Evolutionary conservation across 2,888 invertebrate genomes (phyloP), one percentile per base, ranked within the genome.

Genomic region (Mellilla xanthometata): DNA sequence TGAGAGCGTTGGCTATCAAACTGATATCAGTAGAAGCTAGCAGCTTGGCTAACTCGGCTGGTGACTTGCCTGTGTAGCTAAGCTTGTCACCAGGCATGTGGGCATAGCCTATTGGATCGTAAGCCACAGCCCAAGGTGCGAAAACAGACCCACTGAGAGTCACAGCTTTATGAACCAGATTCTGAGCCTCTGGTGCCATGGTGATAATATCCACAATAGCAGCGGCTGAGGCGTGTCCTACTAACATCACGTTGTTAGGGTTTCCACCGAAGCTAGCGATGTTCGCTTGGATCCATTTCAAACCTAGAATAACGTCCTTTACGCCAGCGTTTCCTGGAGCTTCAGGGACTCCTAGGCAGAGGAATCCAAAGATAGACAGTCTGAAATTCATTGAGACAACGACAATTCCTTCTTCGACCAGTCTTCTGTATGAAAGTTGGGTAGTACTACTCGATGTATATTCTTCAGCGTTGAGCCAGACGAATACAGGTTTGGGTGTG

Each of bases 241-340:
- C 91, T 0, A 97, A 72, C 0, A 96, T 94, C 1, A 97, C 91
- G 57, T 93, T 93, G 28, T 91, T 90, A 0, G 93, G 92, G 75
- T 97, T 93, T 0, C 95, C 72, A 12, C 69, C 68, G 15, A 72
- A 72, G 6, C 56, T 57, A 2, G 46, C 64, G 10, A 72, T 68
- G 68, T 97, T 95, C 38, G 92, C 88, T 56, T 92, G 90, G 0
- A 95, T 89, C 95, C 95, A 95, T 52, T 90, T 74, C 39, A 98
- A 80, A 0, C 95, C 96, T 81, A 95, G 90, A 50, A 94, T 91
- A 52, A 97, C 95, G 72, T 98, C 97, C 71, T 94, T 93, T 12
- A 98, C 76, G 0, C 97, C 97, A 55, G 95, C 93, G 72, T 98
- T 98, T 0, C 97, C 97, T 0, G 95, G 93, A 1, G 93, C 92